Conservation (phyloP, 2,113 vertebrate species). For the Hucho hucho region DNA sequence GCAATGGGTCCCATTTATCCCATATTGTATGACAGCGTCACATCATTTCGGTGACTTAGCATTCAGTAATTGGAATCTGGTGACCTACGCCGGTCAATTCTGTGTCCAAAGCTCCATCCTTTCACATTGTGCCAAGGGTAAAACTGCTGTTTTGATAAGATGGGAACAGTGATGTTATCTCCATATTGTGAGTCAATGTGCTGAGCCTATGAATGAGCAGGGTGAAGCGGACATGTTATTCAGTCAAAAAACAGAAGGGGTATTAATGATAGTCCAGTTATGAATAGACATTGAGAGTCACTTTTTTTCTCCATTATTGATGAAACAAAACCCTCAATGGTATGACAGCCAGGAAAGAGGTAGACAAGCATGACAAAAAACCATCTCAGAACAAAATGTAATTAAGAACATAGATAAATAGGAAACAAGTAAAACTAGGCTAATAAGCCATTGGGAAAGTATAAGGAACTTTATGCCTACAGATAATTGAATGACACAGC, state of each 20-base stretch:
- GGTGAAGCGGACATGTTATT: background rate
- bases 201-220: background rate
- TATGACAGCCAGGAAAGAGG: no score
- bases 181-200: background rate
- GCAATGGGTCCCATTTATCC: conserved; percentile 1
- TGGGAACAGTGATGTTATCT: conserved; percentile 30
- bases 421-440: no score
- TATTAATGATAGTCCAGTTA: background rate
- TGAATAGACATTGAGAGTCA: background rate
- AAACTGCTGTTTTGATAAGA: conserved; percentile 51
- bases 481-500: no score
- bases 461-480: no score
- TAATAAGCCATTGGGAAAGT: no score
- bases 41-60: conserved; percentile 45
- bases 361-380: no score
- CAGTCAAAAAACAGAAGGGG: no score
- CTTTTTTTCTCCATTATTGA: no score
- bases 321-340: no score
- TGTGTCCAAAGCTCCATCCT: conserved; percentile 38
- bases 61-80: conserved; percentile 57
- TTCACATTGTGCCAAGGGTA: conserved; percentile 43
- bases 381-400: background rate
- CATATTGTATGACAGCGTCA: background rate
- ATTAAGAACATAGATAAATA: no score
- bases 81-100: conserved; percentile 43